phyloP scores from a whole-genome alignment of 53 echinoderm and acorn worm genomes.

The Zoroaster sp. region DNA sequence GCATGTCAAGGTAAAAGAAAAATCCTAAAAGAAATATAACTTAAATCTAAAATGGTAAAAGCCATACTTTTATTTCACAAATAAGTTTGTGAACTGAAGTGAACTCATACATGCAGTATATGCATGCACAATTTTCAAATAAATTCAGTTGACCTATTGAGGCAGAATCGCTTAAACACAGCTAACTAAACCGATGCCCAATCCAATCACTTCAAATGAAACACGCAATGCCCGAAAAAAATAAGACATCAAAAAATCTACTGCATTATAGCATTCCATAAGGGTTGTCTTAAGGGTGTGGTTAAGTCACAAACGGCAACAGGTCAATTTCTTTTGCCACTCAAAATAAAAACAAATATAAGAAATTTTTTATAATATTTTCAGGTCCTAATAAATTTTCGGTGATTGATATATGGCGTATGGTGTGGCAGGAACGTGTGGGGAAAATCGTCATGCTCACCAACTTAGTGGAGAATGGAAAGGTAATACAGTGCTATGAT shows the following conservation, averaged over 20 bases:
- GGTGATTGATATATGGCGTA: slow-evolving; percentile 63
- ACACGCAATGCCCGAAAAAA: too few species aligned
- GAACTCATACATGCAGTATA: not conserved
- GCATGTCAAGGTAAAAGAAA: slow-evolving; percentile 41
- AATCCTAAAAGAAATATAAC: too few species aligned
- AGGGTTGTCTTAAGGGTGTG: not conserved
- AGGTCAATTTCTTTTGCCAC: not conserved
- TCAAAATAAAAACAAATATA: not conserved
- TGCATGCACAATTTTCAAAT: not conserved
- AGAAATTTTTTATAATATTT: not conserved
- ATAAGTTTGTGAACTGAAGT: not conserved
- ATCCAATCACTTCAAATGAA: not conserved
- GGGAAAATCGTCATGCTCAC: slow-evolving; percentile 72
- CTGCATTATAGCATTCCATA: too few species aligned
- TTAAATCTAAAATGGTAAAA: too few species aligned
- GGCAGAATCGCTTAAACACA: too few species aligned
- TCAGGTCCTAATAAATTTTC: slow-evolving; percentile 68
- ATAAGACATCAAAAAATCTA: too few species aligned
- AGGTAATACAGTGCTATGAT: slow-evolving; percentile 26
- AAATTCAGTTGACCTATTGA: not conserved
- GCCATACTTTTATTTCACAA: not conserved
- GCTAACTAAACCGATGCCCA: not conserved
- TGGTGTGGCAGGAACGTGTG: slow-evolving; percentile 70
- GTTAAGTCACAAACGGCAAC: not conserved
- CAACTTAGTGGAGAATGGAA: slow-evolving; percentile 69